These are phyloP conservation scores for Syngnathoides biaculeatus DNA, from an alignment of 2,113 vertebrate species.

Conservation along the genomic window DNA sequence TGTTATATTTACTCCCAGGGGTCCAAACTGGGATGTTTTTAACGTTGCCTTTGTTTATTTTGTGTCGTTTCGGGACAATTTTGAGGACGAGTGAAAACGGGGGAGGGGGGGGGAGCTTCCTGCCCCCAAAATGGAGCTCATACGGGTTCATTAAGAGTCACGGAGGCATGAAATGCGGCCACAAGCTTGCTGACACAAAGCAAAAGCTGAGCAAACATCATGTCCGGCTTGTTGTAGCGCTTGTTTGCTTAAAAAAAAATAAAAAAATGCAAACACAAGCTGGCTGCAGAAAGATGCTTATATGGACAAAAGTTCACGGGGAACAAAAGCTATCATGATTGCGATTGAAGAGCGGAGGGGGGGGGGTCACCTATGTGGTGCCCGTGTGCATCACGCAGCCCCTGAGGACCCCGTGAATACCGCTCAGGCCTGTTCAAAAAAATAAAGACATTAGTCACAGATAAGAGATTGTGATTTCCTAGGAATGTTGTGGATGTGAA, in stretches of 20 bases:
- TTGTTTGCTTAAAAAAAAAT: neutral
- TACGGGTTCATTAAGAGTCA: conserved; percentile 3
- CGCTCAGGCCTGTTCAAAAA: too few relatives aligned
- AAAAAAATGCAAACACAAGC: neutral
- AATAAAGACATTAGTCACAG: too few relatives aligned
- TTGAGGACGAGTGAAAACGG: neutral
- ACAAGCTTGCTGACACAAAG: conserved; percentile 7
- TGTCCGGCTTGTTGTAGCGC: neutral
- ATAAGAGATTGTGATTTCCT: too few relatives aligned
- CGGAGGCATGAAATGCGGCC: conserved; percentile 1
- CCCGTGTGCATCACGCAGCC: too few relatives aligned
- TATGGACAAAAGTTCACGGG: neutral
- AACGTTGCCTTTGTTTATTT: neutral
- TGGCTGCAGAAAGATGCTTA: neutral
- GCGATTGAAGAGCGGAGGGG: neutral
- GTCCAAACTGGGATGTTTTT: neutral
- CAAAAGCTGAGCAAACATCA: conserved; percentile 5
- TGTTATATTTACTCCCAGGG: neutral
- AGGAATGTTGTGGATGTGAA: too few relatives aligned
- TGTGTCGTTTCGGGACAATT: neutral
- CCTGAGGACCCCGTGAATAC: too few relatives aligned
- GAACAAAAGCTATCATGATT: neutral
- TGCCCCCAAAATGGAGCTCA: neutral
- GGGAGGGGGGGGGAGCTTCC: neutral
- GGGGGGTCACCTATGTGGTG: too few relatives aligned